Percentiles rank a stretch among this genome's conserved stretches.
phyloP scores from a whole-genome alignment of 2,888 invertebrate species.

The Xestia ashworthii region DNA sequence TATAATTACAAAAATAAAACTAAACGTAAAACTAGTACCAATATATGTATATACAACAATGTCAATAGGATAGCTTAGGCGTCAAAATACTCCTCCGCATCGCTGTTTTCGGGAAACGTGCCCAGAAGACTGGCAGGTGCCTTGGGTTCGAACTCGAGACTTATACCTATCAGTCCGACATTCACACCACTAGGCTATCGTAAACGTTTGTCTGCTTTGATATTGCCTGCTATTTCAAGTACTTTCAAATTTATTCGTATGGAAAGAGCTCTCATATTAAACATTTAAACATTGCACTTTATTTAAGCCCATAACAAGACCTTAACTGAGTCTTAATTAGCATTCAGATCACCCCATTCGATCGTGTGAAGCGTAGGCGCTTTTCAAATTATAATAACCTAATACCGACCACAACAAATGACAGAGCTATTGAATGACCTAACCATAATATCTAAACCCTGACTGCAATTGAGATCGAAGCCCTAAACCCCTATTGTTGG shows the following conservation, averaged over 20 bases:
- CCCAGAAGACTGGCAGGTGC: too few relatives aligned
- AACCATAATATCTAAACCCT: slow-evolving; percentile 53
- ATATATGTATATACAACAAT: too few relatives aligned
- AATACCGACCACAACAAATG: slow-evolving; percentile 30
- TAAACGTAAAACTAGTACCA: too few relatives aligned
- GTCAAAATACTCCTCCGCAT: too few relatives aligned
- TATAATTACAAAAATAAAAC: too few relatives aligned
- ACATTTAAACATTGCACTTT: background rate
- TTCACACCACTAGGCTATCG: too few relatives aligned
- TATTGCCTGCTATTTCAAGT: background rate
- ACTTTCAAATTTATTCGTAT: background rate
- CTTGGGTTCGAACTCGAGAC: too few relatives aligned
- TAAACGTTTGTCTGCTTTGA: too few relatives aligned
- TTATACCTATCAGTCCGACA: too few relatives aligned
- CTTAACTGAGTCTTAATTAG: slow-evolving; percentile 9
- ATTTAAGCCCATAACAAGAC: slow-evolving; percentile 1
- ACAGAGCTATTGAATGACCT: slow-evolving; percentile 32
- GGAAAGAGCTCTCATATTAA: background rate
- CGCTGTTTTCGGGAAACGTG: too few relatives aligned
- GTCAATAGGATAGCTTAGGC: too few relatives aligned
- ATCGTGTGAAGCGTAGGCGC: slow-evolving; percentile 50
- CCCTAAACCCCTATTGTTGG: slow-evolving; percentile 55
- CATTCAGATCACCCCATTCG: slow-evolving; percentile 38
- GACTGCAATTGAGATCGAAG: slow-evolving; percentile 61
- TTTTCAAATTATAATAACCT: slow-evolving; percentile 46